These are phyloP conservation scores for Tetropium fuscum DNA, from an alignment of 2,888 invertebrate species.

Conservation along the genomic window DNA sequence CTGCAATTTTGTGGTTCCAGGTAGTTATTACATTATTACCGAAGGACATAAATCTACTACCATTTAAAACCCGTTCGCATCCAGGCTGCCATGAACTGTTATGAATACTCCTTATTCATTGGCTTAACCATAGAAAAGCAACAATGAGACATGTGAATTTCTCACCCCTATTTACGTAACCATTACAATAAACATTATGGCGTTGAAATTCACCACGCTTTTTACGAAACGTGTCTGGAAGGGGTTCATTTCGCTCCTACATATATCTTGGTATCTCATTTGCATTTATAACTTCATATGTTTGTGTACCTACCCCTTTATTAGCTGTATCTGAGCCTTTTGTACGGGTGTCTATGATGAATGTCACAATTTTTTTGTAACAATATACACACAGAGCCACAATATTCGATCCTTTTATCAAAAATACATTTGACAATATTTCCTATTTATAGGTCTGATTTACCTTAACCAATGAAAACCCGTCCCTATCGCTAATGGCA, in stretches of 20 bases:
- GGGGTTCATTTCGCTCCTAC: constrained; percentile 17
- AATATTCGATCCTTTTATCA: too few relatives aligned
- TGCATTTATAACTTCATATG: constrained; percentile 35
- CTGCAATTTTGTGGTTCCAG: too few relatives aligned
- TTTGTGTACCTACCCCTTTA: constrained; percentile 40
- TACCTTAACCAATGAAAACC: too few relatives aligned
- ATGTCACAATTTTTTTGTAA: too few relatives aligned
- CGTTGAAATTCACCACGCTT: constrained; percentile 47
- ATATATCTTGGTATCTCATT: constrained; percentile 15
- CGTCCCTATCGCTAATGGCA: too few relatives aligned
- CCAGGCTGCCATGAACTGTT: constrained; percentile 7
- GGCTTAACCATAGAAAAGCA: constrained; percentile 41
- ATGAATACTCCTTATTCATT: constrained; percentile 40
- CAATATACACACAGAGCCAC: too few relatives aligned
- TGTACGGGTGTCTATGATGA: too few relatives aligned
- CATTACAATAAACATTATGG: constrained; percentile 47
- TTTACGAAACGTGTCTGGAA: constrained; percentile 36
- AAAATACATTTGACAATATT: too few relatives aligned
- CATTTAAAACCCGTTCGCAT: constrained; percentile 1
- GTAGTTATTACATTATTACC: too few relatives aligned
- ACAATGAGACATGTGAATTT: constrained; percentile 40
- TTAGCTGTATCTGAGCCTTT: too few relatives aligned
- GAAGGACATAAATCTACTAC: constrained; percentile 8
- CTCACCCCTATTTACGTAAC: constrained; percentile 45
- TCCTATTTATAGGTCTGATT: too few relatives aligned